Evolutionary conservation across 2,113 vertebrate genomes (phyloP), one percentile per base, ranked within the genome.

Genomic region (Phalacrocorax carbo): DNA sequence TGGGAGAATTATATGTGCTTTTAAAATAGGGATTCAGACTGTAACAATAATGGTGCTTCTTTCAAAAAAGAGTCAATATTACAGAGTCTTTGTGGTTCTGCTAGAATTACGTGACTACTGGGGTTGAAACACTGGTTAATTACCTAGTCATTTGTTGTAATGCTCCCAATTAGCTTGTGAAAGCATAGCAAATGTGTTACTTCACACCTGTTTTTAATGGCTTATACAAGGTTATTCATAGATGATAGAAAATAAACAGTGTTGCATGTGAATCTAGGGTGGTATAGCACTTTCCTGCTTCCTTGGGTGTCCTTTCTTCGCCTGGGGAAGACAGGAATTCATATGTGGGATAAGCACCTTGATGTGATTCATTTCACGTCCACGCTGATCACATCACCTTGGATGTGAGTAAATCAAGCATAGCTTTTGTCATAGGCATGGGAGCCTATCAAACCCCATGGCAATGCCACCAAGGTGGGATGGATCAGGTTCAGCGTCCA

Each of bases 121-220:
- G 29, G 54, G 75, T 83, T 93, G 93, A 94, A 83, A 77, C 14
- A 51, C 58, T 92, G 85, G 62, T 83, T 96, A 94, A 97, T 96
- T 96, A 92, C 82, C 62, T 58, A 83, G 71, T 94, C 91, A 85
- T 96, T 93, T 93, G 51, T 85, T 92, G 82, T 93, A 97, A 90
- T 70, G 68, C 60, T 96, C 71, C 82, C 84, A 83, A 94, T 95
- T 86, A 91, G 58, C 89, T 90, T 38, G 54, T 88, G 94, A 52
- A 92, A 96, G 68, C 60, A 1, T 60, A 55, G 75, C 82, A 90
- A 97, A 95, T 64, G 75, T 64, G 44, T 88, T 86, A 62, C 81
- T 94, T 82, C 73, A 76, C 86, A 90, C 86, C 87, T 94, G 84
- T 16, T 90, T 89, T 88, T 90, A 94, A 91, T 29, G 46, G 34